phyloP scores from a whole-genome alignment of 2,113 vertebrate species.

The Oryzias celebensis region DNA sequence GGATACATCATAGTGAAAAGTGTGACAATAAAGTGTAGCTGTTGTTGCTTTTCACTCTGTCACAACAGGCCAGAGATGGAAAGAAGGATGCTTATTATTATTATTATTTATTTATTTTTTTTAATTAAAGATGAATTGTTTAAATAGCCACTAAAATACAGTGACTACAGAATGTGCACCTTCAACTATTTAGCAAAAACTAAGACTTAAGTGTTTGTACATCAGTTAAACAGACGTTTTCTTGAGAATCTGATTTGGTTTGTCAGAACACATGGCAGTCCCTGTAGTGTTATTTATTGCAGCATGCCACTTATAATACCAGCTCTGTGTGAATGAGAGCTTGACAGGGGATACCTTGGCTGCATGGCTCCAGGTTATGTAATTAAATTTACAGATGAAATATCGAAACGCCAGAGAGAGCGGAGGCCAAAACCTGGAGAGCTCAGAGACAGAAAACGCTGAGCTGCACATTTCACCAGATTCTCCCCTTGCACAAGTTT shows the following conservation, averaged over 20 bases:
- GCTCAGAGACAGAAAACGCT: slow-evolving; percentile 66
- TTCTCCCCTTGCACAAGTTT: slow-evolving; percentile 44
- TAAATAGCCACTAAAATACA: not conserved
- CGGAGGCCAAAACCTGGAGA: slow-evolving; percentile 48
- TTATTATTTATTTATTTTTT: slow-evolving; percentile 42
- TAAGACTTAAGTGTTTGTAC: not conserved
- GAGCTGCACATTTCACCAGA: slow-evolving; percentile 59
- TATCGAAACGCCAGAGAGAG: slow-evolving; percentile 64
- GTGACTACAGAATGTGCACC: not conserved
- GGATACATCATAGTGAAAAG: slow-evolving; percentile 63
- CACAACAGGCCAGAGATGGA: slow-evolving; percentile 15
- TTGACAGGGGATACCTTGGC: slow-evolving; percentile 66
- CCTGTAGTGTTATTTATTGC: slow-evolving; percentile 45
- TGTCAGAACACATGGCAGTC: slow-evolving; percentile 7
- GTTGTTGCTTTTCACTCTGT: slow-evolving; percentile 36
- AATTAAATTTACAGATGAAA: slow-evolving; percentile 80
- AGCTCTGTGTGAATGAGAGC: slow-evolving; percentile 63
- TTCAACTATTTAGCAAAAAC: not conserved
- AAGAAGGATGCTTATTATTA: slow-evolving; percentile 22
- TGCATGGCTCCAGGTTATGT: slow-evolving; percentile 60
- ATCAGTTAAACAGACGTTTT: slow-evolving; percentile 12
- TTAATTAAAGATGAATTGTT: slow-evolving; percentile 38
- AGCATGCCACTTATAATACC: slow-evolving; percentile 49
- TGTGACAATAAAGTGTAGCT: slow-evolving; percentile 57
- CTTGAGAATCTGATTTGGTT: slow-evolving; percentile 18